phyloP scores from a whole-genome alignment of 2,797 vertebrate genomes.

The Cirrhinus mrigala region DNA sequence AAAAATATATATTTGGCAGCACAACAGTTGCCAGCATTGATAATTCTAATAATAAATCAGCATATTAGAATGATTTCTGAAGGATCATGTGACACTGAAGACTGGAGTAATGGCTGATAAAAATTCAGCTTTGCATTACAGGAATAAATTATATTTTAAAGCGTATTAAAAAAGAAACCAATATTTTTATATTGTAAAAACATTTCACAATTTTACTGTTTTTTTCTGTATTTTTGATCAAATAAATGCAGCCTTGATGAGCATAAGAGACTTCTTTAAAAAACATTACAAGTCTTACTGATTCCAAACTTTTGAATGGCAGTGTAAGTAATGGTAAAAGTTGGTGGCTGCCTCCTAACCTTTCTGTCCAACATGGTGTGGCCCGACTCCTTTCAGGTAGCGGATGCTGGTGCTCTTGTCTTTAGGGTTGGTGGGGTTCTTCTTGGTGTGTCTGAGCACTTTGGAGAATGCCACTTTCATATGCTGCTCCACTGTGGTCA shows the following conservation, averaged over 20 bases:
- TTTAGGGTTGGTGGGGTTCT: conserved; percentile 96
- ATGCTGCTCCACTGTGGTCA: conserved; percentile 97
- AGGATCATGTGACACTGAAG: too few species aligned
- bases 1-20: too few species aligned
- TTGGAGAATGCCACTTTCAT: conserved; percentile 99
- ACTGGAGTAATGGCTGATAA: too few species aligned
- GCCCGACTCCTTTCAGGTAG: conserved; percentile 91
- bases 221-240: neutral
- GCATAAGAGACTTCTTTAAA: neutral
- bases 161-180: too few species aligned
- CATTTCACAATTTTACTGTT: neutral
- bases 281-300: neutral
- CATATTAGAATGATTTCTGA: too few species aligned
- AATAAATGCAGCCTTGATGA: neutral
- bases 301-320: neutral
- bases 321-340: neutral
- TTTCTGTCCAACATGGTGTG: conserved; percentile 93
- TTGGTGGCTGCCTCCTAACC: conserved; percentile 72
- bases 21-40: too few species aligned
- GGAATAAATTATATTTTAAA: too few species aligned
- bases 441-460: conserved; percentile 97
- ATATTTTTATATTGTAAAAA: too few species aligned
- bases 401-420: conserved; percentile 99
- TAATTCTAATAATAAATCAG: too few species aligned
- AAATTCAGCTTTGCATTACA: too few species aligned